These are phyloP conservation scores for Trochalopteron elliotii DNA, from an alignment of 2,113 vertebrate species.

Conservation along the genomic window DNA sequence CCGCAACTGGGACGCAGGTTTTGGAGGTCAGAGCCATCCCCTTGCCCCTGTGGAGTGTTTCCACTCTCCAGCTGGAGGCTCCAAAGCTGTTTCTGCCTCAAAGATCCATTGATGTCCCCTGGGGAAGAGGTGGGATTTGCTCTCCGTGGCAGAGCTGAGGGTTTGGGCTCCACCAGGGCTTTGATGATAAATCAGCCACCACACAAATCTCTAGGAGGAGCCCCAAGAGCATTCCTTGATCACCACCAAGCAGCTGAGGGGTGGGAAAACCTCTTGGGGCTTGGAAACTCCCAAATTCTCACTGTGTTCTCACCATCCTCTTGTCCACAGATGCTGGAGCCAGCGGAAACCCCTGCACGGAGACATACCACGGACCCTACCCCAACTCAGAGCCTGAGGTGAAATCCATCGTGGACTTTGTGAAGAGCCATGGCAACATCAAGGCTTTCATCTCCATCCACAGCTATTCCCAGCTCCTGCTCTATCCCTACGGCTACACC, in stretches of 20 bases:
- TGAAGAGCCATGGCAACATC: conserved; percentile 83
- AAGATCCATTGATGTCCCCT: not conserved
- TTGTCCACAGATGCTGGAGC: conserved; percentile 76
- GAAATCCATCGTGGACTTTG: conserved; percentile 92
- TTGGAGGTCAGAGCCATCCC: conserved; percentile 77
- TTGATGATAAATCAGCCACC: not conserved
- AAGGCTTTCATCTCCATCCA: conserved; percentile 95
- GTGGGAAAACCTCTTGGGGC: not conserved
- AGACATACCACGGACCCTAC: conserved; percentile 81
- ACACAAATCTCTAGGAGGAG: not conserved
- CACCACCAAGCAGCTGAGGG: not conserved
- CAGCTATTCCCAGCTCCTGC: conserved; percentile 91
- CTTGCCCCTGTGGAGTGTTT: accelerated
- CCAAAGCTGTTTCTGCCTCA: not conserved
- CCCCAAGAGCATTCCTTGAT: not conserved
- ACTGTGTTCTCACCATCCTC: not conserved
- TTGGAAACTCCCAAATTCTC: not conserved
- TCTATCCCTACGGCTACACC: conserved; percentile 92
- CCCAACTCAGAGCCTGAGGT: conserved; percentile 89
- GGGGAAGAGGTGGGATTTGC: not conserved
- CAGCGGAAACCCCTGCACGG: conserved; percentile 81
- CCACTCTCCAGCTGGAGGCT: not conserved
- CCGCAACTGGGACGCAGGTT: conserved; percentile 90
- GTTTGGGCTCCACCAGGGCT: not conserved
- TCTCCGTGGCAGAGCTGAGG: accelerated